Base-by-base conservation (phyloP, 2,888 invertebrate species). In the Agonopterix arenella region DNA sequence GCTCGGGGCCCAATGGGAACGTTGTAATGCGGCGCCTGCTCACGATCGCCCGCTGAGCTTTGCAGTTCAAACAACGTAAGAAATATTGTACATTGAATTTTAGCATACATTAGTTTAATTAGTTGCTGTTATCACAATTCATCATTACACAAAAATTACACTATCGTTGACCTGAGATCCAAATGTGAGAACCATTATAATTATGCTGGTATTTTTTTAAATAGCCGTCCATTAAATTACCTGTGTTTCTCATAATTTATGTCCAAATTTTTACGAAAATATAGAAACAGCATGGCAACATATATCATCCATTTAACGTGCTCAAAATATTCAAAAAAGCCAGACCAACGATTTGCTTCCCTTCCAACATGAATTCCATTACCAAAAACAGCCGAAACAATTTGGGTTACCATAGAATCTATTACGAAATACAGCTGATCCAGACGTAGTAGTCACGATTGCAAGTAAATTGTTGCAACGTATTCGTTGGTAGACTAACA, bases 11-110 rank as follows among this genome's bases (percentile, higher is more conserved):
- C 84, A 77, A 80, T 81, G 67, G 73, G 73, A 71, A 78, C 73
- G 73, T 64, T 84, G 84, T 84, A 79, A 62, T 59, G 73, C 75
- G 85, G 85, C 85, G 88, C 84, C 84, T 84, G 83, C 62, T 70
- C 76, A 73, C 61, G 75, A 68, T 76, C 80, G 72, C 86, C 83
- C 69, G 84, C 84, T 81, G 84, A 67, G 84, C 68, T 66, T 61
- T 63, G 64, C 75, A 70, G 73, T 74, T 66, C 68, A 70, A 73
- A 73, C 66, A 74, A 68, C 72, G 65, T 70, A 62, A 70, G 62
- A 71, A 68, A 68, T 67, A 69, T 63, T 64, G 52, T 59, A 58
- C 55, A 44, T 48, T 56, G 58, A 62, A 38, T 8, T 5, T 48
- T 48, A 38, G 37, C 44, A 45, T 45, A 48, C 48, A 48, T 48